Evolutionary conservation across 2,113 vertebrate species (phyloP), one percentile per base, ranked within the genome.

Genomic region (Brienomyrus brachyistius): DNA sequence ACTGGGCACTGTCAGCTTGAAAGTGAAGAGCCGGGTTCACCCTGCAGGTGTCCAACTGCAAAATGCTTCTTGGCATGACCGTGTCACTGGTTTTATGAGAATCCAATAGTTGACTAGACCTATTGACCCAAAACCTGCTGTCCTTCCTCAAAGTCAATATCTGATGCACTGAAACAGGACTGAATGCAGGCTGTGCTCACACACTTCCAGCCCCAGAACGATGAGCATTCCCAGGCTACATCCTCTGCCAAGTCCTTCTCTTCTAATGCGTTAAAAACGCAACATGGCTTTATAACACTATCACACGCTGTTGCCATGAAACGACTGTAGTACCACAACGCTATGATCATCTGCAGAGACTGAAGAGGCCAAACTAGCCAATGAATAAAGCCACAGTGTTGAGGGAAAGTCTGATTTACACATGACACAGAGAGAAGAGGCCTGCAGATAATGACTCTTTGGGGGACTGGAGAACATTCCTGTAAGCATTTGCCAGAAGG

Each of bases 341-440:
- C 40, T 10, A 84, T 1, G 10, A 70, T 45, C 43, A 21, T 48
- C 82, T 19, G n/a, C 43, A 48, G 82, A 70, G 45, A 84, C 21
- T 23, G 82, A 13, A 27, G 51, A 47, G 15, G 11, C 13, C 40
- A 21, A 87, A 19, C 3, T 87, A 40, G n/a, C 15, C 11, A 35
- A 8, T 23, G 50, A 45, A 48, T 35, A 52, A 86, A 27, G 3
- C 31, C 85, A 9, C 27, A 8, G 51, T 40, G 17, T 19, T n/a
- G n/a, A 15, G 62, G 87, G 87, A 48, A 88, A 70, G 87, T 88
- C 62, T 88, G 87, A 88, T 74, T 88, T 62, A 88, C 87, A 74
- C 43, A 70, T 19, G 5, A 50, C 17, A 43, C 66, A 10, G 40
- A 50, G 9, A 66, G 43, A 50, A 21, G 10, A 31, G 54, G 40